Evolutionary conservation across 2,888 invertebrate species (phyloP), one percentile per base, ranked within the genome.

Genomic region (Hydroisotoma schaefferi): DNA sequence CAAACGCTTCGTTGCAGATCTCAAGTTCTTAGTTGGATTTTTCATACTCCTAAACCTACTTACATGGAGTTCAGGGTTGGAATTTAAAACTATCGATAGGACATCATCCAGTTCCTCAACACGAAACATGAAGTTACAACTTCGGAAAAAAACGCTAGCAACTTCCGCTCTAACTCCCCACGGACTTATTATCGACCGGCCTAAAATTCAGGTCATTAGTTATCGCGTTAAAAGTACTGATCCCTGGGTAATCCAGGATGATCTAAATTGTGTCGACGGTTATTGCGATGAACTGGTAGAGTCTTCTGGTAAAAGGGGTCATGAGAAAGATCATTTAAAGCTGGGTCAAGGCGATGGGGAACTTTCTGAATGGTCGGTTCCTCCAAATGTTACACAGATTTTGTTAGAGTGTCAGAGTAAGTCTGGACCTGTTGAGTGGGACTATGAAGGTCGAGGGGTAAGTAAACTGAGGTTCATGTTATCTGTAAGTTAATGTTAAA

Each of bases 371-470:
- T 66, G 66, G 66, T 55, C 60, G 12, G 46, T 63, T 3, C 66
- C 66, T 20, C 57, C 60, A 25, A 66, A 66, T 54, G 66, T 63
- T 47, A 66, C 66, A 38, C 60, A 66, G 52, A 37, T 66, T 46
- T 59, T 60, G 10, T 44, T 66, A 12, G 55, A 66, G 53, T 66
- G 66, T 51, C 59, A 59, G 43, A 63, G 62, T 46, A 60, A 60
- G 47, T 59, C 57, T 55, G 66, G 66, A 22, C 57, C 60, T 20
- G 58, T 66, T 15, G 62, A 62, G 46, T 66, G 66, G 66, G 63
- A 63, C 46, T 66, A 66, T 47, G 59, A 66, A n/a, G 66, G 66
- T n/a, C 57, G 54, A 58, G 66, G 66, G 62, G 66, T 65, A 55
- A 43, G 46, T 55, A 4, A 4, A 40, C 15, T 40, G 33, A 8